Evolutionary conservation across 2,888 invertebrate genomes (phyloP).

Genomic region (Gasteruption jaculator): DNA sequence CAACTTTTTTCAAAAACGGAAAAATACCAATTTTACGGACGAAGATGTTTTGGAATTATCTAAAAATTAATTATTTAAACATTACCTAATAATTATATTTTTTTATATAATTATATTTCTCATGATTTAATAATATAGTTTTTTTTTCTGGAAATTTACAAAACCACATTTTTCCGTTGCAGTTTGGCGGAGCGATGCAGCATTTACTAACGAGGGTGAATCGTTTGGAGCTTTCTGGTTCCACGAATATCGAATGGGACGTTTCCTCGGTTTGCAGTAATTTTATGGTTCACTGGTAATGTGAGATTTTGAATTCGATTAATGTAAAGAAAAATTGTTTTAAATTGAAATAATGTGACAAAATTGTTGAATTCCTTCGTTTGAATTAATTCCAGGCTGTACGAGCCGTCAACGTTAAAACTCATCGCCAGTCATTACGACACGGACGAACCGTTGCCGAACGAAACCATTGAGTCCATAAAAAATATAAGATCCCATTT

Average conservation of each 20-base stretch:
- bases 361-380: background rate
- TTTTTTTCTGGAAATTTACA: too few species aligned
- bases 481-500: constrained; percentile 67
- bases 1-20: too few species aligned
- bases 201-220: constrained; percentile 78
- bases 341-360: too few species aligned
- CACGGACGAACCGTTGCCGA: constrained; percentile 68
- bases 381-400: constrained; percentile 51
- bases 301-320: constrained; percentile 1
- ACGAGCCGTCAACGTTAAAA: constrained; percentile 59
- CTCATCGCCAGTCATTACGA: constrained; percentile 71
- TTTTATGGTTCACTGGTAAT: constrained; percentile 74
- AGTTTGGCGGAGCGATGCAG: constrained; percentile 84
- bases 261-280: constrained; percentile 79
- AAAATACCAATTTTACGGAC: too few species aligned
- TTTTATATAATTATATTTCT: too few species aligned
- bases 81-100: too few species aligned
- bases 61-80: too few species aligned
- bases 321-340: too few species aligned
- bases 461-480: constrained; percentile 62
- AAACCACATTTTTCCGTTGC: constrained; percentile 29
- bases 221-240: constrained; percentile 80
- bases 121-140: too few species aligned
- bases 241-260: constrained; percentile 91
- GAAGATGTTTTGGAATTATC: too few species aligned